A percentile compares a stretch with the other conserved stretches of the same genome.
phyloP scores from a whole-genome alignment of 2,888 invertebrate species.

The Cepaea hortensis region DNA sequence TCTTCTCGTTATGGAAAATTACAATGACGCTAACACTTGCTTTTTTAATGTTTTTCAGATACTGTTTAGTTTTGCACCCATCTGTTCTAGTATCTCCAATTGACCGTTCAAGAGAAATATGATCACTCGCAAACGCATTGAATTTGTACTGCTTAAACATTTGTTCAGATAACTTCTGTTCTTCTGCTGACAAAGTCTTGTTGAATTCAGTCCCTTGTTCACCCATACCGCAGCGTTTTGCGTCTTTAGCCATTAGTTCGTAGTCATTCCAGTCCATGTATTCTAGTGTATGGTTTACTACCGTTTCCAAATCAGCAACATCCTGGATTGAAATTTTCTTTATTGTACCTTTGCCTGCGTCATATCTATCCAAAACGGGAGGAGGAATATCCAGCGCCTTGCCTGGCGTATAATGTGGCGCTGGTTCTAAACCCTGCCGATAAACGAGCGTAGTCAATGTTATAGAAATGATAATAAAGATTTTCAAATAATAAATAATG shows the following conservation, averaged over 20 bases:
- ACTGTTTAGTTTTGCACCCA: conserved; percentile 22
- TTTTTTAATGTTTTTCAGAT: conserved; percentile 17
- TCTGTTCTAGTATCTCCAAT: conserved; percentile 26
- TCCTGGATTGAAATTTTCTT: too few species aligned
- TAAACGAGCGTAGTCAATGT: too few species aligned
- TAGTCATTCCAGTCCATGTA: conserved; percentile 43
- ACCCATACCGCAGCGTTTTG: conserved; percentile 20
- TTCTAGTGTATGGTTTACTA: neutral
- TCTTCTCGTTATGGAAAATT: conserved; percentile 46
- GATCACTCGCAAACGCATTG: conserved; percentile 32
- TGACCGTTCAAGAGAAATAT: conserved; percentile 18
- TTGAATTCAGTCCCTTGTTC: conserved; percentile 31
- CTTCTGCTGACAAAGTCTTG: neutral
- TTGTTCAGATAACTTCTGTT: neutral
- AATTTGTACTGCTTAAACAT: conserved; percentile 4
- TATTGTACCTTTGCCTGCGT: too few species aligned
- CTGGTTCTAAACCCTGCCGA: too few species aligned
- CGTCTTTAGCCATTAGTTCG: conserved; percentile 33
- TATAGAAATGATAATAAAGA: too few species aligned
- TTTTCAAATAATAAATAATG: too few species aligned
- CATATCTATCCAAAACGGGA: too few species aligned
- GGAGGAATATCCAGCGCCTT: too few species aligned
- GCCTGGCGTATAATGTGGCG: too few species aligned
- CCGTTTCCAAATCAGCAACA: neutral
- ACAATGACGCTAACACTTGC: conserved; percentile 39